These are phyloP conservation scores for Channallabes apus DNA, from an alignment of 2,797 vertebrate genomes.

Conservation along the genomic window DNA sequence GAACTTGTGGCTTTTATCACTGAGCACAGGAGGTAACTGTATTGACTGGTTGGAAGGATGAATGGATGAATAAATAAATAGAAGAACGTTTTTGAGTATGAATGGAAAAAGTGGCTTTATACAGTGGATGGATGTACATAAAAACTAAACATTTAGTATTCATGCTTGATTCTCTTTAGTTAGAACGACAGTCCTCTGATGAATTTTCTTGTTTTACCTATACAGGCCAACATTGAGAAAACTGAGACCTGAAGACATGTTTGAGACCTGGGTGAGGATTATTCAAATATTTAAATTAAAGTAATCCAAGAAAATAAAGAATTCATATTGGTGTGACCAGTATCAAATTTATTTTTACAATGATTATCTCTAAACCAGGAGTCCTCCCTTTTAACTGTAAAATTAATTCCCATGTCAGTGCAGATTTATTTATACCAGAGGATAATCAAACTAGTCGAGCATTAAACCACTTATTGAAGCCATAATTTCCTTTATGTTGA, in stretches of 20 bases:
- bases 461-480: not conserved
- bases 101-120: not conserved
- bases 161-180: not conserved
- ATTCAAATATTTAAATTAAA: not conserved
- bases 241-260: constrained; percentile 93
- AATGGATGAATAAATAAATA: not conserved
- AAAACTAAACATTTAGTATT: not conserved
- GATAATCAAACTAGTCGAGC: not conserved
- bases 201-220: constrained; percentile 36
- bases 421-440: not conserved
- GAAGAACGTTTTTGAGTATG: not conserved
- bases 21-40: constrained; percentile 85
- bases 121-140: not conserved
- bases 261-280: constrained; percentile 93
- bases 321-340: not conserved
- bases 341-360: not conserved
- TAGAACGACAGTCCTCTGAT: not conserved
- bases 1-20: constrained; percentile 90
- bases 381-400: not conserved
- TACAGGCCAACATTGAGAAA: constrained; percentile 90
- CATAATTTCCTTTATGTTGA: not conserved
- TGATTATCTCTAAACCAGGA: not conserved
- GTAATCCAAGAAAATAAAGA: not conserved
- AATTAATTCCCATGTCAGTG: not conserved
- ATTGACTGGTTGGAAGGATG: not conserved